Evolutionary conservation across 2,888 invertebrate species (phyloP), one percentile per base, ranked within the genome.

Genomic region (Tenthredo amoena): DNA sequence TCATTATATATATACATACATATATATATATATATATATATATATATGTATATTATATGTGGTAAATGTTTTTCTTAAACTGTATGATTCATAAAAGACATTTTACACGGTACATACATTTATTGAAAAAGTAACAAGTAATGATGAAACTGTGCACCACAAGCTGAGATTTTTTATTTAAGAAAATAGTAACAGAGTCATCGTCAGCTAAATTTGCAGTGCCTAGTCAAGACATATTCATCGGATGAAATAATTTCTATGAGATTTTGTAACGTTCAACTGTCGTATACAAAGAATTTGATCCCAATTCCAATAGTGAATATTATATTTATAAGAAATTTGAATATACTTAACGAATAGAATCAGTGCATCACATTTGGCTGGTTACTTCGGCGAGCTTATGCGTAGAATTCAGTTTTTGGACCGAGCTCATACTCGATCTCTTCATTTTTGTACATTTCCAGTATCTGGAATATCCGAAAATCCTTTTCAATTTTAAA

Each of bases 391-490:
- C 71, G 40, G 85, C 86, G 87, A 86, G 87, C 2, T 96, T 96
- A 98, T 94, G 97, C 98, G 94, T 97, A 98, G 94, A 98, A 98
- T 94, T 98, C 98, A 90, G 96, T 96, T 94, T 98, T 98, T 92
- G 97, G 96, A 91, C 97, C 96, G 95, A 98, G 95, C 92, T 98
- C 97, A 94, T 97, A 98, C 93, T 98, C 98, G 89, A 97, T 95
- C 93, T 98, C 98, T 94, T 98, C 98, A 95, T 98, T 98, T 94
- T 98, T 98, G 95, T 98, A 98, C 96, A 98, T 97, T 93, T 98
- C 98, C 94, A 98, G 96, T 92, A 98, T 95, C 97, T 97, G 95
- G 62, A 95, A 94, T 87, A 88, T 87, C 90, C 85, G 88, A 86
- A 62, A 89, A 87, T 85, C 86, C 34, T 43, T 85, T 37, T 37